phyloP scores from a whole-genome alignment of 2,113 vertebrate species.

The Eupsittula cactorum region DNA sequence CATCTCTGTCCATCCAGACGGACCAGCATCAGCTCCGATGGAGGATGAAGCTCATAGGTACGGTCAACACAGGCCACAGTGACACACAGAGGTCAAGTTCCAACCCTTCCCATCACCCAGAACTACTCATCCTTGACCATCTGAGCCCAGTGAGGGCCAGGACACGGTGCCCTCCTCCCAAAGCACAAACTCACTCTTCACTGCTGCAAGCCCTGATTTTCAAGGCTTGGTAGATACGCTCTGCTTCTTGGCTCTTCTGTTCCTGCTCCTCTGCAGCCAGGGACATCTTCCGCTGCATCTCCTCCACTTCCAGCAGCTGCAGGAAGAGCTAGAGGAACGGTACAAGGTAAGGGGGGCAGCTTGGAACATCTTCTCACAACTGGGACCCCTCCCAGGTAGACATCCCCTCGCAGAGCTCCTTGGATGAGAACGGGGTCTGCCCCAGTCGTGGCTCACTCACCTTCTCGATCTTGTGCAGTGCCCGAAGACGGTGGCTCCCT shows the following conservation, averaged over 20 bases:
- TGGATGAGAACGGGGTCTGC: neutral
- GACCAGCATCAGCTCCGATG: neutral
- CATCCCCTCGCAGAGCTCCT: neutral
- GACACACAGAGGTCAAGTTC: neutral
- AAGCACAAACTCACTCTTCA: constrained; percentile 58
- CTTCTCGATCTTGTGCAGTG: constrained; percentile 87
- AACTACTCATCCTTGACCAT: neutral
- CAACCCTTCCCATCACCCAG: neutral
- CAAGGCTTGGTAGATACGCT: constrained; percentile 80
- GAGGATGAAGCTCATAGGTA: accelerated
- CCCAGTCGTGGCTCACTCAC: constrained; percentile 27
- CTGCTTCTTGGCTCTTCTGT: constrained; percentile 75
- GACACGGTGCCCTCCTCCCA: neutral
- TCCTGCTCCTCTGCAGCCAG: constrained; percentile 71
- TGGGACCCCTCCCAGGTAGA: neutral
- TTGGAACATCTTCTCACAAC: neutral
- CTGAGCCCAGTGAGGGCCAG: accelerated
- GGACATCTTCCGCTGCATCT: constrained; percentile 71
- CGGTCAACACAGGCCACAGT: neutral
- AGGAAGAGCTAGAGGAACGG: constrained; percentile 79
- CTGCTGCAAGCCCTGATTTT: constrained; percentile 68
- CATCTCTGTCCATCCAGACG: neutral
- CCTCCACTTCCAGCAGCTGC: constrained; percentile 86
- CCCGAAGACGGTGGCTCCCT: constrained; percentile 80
- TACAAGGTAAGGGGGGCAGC: neutral